Conservation (phyloP, 1,140 invertebrate species). For the Sycophaga agraensis region DNA sequence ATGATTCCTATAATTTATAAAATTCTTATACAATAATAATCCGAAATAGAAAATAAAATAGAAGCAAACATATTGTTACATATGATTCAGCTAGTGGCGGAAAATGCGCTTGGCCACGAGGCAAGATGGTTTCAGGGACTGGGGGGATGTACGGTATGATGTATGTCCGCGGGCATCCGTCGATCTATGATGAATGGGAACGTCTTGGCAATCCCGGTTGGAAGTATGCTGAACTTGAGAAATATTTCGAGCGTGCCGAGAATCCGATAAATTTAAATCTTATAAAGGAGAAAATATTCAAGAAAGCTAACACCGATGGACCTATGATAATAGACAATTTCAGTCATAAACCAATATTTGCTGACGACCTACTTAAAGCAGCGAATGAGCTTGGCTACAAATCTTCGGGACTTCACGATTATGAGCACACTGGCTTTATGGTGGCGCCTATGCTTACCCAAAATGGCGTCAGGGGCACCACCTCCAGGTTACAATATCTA, state of each 20-base stretch:
- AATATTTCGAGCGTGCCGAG: conserved; percentile 55
- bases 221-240: conserved; percentile 81
- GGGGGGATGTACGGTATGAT: conserved; percentile 80
- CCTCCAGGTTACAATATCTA: too few relatives aligned
- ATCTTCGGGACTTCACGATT: conserved; percentile 66
- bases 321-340: conserved; percentile 59
- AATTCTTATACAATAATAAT: too few relatives aligned
- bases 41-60: too few relatives aligned
- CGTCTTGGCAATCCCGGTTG: conserved; percentile 80
- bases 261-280: conserved; percentile 44
- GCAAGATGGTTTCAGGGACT: conserved; percentile 72
- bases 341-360: conserved; percentile 57
- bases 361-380: conserved; percentile 65
- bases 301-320: conserved; percentile 35
- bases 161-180: conserved; percentile 72
- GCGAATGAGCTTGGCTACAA: conserved; percentile 72
- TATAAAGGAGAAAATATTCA: conserved; percentile 35
- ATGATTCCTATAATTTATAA: too few relatives aligned
- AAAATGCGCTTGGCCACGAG: conserved; percentile 72
- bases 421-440: conserved; percentile 63
- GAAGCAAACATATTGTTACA: background rate
- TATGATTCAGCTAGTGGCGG: conserved; percentile 61
- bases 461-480: conserved; percentile 63
- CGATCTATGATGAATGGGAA: conserved; percentile 75
- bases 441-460: conserved; percentile 60